Evolutionary conservation across 2,113 vertebrate species (phyloP).

Genomic region (Polyodon spathula): DNA sequence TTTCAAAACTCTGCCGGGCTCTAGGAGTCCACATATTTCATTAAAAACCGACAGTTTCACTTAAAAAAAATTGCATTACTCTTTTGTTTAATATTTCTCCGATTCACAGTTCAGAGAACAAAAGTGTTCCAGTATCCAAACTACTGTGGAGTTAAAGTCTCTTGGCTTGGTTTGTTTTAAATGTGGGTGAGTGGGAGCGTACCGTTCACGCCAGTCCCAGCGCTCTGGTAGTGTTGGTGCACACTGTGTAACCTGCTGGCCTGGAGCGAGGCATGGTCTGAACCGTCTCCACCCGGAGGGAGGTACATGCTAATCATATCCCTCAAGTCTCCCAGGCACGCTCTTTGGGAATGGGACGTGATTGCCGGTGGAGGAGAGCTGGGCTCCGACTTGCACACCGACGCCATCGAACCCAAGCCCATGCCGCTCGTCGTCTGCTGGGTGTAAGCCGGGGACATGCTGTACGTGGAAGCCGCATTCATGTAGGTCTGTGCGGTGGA

Average conservation of each 20-base stretch:
- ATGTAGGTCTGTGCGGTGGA: slow-evolving; percentile 88
- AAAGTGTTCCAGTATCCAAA: slow-evolving; percentile 63
- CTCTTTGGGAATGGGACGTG: slow-evolving; percentile 87
- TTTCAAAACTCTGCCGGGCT: slow-evolving; percentile 37
- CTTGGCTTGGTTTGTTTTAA: slow-evolving; percentile 44
- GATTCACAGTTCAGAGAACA: slow-evolving; percentile 30
- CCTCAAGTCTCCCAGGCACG: slow-evolving; percentile 92
- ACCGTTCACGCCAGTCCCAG: slow-evolving; percentile 83
- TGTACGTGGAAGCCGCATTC: slow-evolving; percentile 80
- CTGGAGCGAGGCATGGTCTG: slow-evolving; percentile 78
- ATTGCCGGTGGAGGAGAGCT: slow-evolving; percentile 91
- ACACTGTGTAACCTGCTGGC: slow-evolving; percentile 86
- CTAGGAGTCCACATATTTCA: slow-evolving; percentile 39
- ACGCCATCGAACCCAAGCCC: slow-evolving; percentile 81
- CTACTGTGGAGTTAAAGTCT: slow-evolving; percentile 37
- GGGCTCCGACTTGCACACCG: slow-evolving; percentile 89
- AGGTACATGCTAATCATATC: slow-evolving; percentile 99
- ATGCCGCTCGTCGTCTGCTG: slow-evolving; percentile 77
- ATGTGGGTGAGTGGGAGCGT: slow-evolving; percentile 96
- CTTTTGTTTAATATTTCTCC: slow-evolving; percentile 22
- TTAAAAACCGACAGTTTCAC: slow-evolving; percentile 38
- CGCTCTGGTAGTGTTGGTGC: slow-evolving; percentile 91
- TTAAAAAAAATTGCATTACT: slow-evolving; percentile 34
- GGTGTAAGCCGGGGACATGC: slow-evolving; percentile 77
- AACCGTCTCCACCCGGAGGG: slow-evolving; percentile 84